Percentiles rank a stretch among this genome's conserved stretches.
Evolutionary conservation across 2,113 vertebrate species (phyloP).

Genomic region (Etia nguti): DNA sequence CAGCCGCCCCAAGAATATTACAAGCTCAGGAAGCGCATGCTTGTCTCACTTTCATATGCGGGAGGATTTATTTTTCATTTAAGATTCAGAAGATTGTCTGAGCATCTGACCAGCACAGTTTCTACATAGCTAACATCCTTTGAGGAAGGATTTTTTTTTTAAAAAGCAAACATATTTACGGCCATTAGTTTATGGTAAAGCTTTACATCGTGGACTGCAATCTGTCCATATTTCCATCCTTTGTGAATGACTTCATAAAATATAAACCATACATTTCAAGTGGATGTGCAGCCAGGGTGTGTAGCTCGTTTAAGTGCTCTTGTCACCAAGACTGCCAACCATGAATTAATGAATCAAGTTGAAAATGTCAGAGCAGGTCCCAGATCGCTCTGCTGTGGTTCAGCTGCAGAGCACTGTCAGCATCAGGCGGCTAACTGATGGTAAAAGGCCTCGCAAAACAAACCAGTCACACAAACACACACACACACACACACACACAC

Average conservation of each 20-base stretch:
- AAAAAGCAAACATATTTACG: neutral
- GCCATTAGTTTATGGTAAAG: neutral
- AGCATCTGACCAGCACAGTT: conserved; percentile 27
- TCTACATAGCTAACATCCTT: conserved; percentile 13
- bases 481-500: neutral
- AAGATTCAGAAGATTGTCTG: conserved; percentile 40
- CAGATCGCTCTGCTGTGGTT: conserved; percentile 46
- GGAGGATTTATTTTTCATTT: conserved; percentile 49
- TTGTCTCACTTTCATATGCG: conserved; percentile 30
- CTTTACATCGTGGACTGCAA: neutral
- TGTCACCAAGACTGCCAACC: conserved; percentile 47
- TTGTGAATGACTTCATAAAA: conserved; percentile 20
- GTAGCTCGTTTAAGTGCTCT: conserved; percentile 26
- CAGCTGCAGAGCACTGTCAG: conserved; percentile 53
- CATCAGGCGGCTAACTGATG: conserved; percentile 53
- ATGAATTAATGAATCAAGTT: conserved; percentile 66
- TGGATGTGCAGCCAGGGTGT: neutral
- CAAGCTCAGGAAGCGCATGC: neutral
- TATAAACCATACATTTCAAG: conserved; percentile 16
- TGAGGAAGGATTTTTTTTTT: neutral
- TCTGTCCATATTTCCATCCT: neutral
- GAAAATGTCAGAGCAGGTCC: conserved; percentile 67
- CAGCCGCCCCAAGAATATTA: conserved; percentile 1
- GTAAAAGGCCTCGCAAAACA: conserved; percentile 47
- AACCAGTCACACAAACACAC: neutral